A percentile compares a stretch with the other conserved stretches of the same genome.
These are phyloP conservation scores for Heliopora coerulea DNA, from an alignment of 92 coral and sea anemone species.

Conservation along the genomic window DNA sequence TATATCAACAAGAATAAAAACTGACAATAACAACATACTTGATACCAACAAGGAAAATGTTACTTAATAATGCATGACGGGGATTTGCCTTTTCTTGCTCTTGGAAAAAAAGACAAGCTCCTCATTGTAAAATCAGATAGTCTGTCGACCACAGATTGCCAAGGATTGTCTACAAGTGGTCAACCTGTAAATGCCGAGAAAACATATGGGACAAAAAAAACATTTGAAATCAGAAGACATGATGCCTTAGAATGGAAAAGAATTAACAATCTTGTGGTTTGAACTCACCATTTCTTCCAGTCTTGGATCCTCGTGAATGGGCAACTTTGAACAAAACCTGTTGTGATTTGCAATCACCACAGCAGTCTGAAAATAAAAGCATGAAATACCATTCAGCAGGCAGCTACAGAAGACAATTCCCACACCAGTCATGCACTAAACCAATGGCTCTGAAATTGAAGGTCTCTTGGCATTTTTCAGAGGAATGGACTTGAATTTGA, in stretches of 20 bases:
- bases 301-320: constrained; percentile 36
- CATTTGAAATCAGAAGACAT: not conserved
- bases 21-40: no score
- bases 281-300: constrained; percentile 32
- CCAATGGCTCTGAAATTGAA: no score
- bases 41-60: not conserved
- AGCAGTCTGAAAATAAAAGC: constrained; percentile 16
- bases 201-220: constrained; percentile 10
- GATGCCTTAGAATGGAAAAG: no score
- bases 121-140: not conserved
- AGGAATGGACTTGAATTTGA: no score
- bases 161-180: constrained; percentile 22
- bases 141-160: constrained; percentile 24
- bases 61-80: not conserved
- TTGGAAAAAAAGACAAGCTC: no score
- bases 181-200: constrained; percentile 34
- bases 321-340: constrained; percentile 31
- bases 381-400: not conserved
- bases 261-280: not conserved
- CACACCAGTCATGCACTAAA: no score
- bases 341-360: constrained; percentile 37
- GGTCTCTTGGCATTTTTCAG: no score
- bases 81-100: no score
- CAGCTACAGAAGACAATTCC: constrained; percentile 4
- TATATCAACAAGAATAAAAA: no score